Base-by-base conservation (phyloP, 1,140 invertebrate species). In the Agrilus planipennis region DNA sequence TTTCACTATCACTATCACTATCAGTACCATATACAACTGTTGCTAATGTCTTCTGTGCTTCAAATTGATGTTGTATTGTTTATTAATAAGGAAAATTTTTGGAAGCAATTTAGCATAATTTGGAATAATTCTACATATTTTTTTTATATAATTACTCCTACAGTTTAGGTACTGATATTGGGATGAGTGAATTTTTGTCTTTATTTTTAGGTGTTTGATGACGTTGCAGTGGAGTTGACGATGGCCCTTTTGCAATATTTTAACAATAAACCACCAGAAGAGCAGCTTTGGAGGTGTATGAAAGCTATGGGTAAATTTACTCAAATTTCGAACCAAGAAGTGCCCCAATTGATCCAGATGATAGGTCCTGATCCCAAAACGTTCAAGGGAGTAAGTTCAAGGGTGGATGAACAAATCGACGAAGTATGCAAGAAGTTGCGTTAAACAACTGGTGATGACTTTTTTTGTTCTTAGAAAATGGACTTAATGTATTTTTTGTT, bases 221-320 rank as follows among this genome's bases (percentile, higher is more conserved):
- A 94, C 57, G 81, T 91, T 11, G 88, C 89, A 20, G 85, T 90
- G 14, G 89, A 94, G 63, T 61, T 94, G 49, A 79, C 87, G 11
- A 89, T 91, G 81, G 89, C 89, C n/a, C 67, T 91, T 46, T 72
- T 92, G 15, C 89, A 93, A 69, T 90, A 80, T 65, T 80, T 91
- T 64, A 81, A 81, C 49, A 71, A 72, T 32, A 83, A 75, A 54
- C 82, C 85, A 3, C 67, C 69, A 1, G 89, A 92, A 65, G 82
- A 89, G 51, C 76, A 84, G 37, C 65, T 86, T 35, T 89, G 70
- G 63, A 73, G 84, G 29, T 79, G 79, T 30, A 71, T 85, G 65
- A 84, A 84, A 49, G 81, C 87, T 0, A 66, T 93, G 41, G 72
- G 76, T 9, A 75, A 84, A 51, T 89, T 90, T 51, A 78, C 79